phyloP scores from a whole-genome alignment of 2,113 vertebrate species.

The Collichthys lucidus region DNA sequence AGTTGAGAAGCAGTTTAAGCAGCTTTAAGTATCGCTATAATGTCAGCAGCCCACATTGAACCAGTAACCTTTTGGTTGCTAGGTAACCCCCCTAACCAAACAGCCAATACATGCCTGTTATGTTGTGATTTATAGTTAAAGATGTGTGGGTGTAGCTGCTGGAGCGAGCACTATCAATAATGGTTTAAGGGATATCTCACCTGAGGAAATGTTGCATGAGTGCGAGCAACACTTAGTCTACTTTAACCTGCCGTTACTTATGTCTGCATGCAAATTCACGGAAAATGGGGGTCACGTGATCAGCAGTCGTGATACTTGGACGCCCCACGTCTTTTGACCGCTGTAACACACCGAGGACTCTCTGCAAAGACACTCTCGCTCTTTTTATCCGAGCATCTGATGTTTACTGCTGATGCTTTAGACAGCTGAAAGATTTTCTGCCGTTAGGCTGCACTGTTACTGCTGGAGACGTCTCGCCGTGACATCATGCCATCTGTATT shows the following conservation, averaged over 20 bases:
- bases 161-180: neutral
- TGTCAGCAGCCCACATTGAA: constrained; percentile 5
- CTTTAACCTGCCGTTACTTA: neutral
- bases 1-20: neutral
- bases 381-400: constrained; percentile 35
- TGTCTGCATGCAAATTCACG: constrained; percentile 3
- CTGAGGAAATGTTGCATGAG: neutral
- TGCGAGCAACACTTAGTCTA: neutral
- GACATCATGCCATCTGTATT: constrained; percentile 27
- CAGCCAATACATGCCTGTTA: neutral
- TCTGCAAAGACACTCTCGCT: constrained; percentile 24
- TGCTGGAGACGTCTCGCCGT: constrained; percentile 36
- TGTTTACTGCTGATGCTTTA: constrained; percentile 47
- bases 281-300: neutral
- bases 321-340: accelerated
- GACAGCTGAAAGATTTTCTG: constrained; percentile 63
- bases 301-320: neutral
- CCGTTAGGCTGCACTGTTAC: constrained; percentile 45
- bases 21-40: neutral
- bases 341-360: neutral
- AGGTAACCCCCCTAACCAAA: constrained; percentile 26
- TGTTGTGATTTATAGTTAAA: constrained; percentile 9
- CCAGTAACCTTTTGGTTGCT: constrained; percentile 29
- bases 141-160: neutral
- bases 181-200: neutral